phyloP scores from a whole-genome alignment of 2,113 vertebrate species.

The Leuciscus idus region DNA sequence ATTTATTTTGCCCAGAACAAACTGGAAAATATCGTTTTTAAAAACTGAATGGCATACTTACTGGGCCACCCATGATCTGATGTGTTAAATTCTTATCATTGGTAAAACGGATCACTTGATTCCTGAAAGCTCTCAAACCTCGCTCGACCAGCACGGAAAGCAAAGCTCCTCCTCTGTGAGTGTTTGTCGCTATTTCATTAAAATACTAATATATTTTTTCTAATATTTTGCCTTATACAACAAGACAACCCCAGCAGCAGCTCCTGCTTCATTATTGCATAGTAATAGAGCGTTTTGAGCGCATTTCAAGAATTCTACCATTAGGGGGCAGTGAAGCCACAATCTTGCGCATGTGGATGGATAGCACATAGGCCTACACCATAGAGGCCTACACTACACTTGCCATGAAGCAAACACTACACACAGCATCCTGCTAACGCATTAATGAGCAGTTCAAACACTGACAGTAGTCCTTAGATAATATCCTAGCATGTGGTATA shows the following conservation, averaged over 20 bases:
- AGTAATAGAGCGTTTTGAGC: not conserved
- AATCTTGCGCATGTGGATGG: not conserved
- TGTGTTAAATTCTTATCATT: not conserved
- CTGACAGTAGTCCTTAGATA: not conserved
- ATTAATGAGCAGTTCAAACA: not conserved
- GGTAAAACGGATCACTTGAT: not conserved
- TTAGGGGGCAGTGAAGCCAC: constrained; percentile 9
- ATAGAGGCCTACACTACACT: not conserved
- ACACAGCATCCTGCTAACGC: not conserved
- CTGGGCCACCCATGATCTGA: not conserved
- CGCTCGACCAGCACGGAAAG: not conserved
- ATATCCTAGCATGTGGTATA: not conserved
- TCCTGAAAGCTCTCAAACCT: not conserved
- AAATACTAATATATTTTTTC: not conserved
- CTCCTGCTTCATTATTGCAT: constrained; percentile 15
- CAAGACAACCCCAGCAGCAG: constrained; percentile 8
- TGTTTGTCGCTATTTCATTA: constrained; percentile 13
- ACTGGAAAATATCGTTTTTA: not conserved
- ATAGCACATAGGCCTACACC: not conserved
- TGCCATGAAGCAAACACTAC: not conserved
- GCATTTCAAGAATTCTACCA: not conserved
- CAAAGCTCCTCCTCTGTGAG: not conserved
- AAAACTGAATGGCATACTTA: not conserved
- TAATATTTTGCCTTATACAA: constrained; percentile 27
- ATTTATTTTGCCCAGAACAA: not conserved